phyloP scores from a whole-genome alignment of 2,797 vertebrate species.

The Gymnopithys bicolor region DNA sequence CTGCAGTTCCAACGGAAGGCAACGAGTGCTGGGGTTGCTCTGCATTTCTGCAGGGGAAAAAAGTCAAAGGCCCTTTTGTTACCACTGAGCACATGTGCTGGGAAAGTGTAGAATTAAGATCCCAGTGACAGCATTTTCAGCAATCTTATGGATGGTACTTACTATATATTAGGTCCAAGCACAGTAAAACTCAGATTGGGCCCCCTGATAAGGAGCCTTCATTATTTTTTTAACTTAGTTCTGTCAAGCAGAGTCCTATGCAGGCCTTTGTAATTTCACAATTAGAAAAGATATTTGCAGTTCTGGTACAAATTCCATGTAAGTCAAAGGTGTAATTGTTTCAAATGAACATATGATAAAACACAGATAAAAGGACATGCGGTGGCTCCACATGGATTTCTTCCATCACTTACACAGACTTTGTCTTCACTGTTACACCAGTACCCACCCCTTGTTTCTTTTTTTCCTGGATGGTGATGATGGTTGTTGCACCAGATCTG shows the following conservation, averaged over 20 bases:
- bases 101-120: not conserved
- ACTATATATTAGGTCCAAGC: not conserved
- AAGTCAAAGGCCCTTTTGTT: slow-evolving; percentile 45
- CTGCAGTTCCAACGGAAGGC: not conserved
- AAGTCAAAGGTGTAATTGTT: not conserved
- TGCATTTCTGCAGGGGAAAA: slow-evolving; percentile 6
- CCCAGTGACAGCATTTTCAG: not conserved
- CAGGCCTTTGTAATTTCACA: not conserved
- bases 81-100: not conserved
- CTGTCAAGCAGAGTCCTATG: not conserved
- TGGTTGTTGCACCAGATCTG: not conserved
- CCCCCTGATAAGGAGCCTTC: not conserved
- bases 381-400: not conserved
- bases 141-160: not conserved
- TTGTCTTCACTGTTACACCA: not conserved
- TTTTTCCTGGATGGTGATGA: not conserved
- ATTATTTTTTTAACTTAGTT: not conserved
- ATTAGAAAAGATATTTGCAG: not conserved
- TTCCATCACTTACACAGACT: not conserved
- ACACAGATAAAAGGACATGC: accelerated
- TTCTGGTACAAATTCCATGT: not conserved
- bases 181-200: not conserved
- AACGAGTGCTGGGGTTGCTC: not conserved
- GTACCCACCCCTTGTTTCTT: not conserved
- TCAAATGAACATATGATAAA: not conserved